These are phyloP conservation scores for Hydroisotoma schaefferi DNA, from an alignment of 2,888 invertebrate genomes.

Conservation along the genomic window DNA sequence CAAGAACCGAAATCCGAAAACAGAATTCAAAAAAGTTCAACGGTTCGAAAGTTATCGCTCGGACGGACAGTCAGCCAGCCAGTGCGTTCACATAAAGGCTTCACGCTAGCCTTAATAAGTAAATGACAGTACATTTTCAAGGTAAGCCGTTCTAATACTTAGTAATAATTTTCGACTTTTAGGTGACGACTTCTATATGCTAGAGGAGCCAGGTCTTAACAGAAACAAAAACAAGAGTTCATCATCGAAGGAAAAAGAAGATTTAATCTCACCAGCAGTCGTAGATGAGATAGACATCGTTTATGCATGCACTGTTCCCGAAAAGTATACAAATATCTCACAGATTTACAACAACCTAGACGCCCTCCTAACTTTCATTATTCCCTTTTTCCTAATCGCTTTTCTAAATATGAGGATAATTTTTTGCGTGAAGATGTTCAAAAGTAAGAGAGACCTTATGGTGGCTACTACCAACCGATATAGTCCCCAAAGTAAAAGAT, in stretches of 20 bases:
- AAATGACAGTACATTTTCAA: too few relatives aligned
- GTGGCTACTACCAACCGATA: slow-evolving; percentile 24
- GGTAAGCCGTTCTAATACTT: too few relatives aligned
- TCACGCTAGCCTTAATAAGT: too few relatives aligned
- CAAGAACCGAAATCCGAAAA: too few relatives aligned
- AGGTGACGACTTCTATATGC: neutral
- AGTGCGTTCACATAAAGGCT: too few relatives aligned
- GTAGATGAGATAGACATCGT: too few relatives aligned
- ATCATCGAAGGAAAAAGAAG: neutral
- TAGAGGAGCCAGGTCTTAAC: neutral
- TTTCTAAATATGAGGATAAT: slow-evolving; percentile 69
- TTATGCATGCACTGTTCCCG: slow-evolving; percentile 56
- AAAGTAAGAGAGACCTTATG: slow-evolving; percentile 39
- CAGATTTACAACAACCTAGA: slow-evolving; percentile 67
- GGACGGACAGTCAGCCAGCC: too few relatives aligned
- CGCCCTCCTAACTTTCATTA: slow-evolving; percentile 66
- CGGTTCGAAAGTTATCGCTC: too few relatives aligned
- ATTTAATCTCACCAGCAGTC: too few relatives aligned
- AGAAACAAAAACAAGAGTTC: neutral
- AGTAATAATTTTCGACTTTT: too few relatives aligned
- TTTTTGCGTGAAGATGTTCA: slow-evolving; percentile 59
- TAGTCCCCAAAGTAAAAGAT: neutral
- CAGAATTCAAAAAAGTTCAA: too few relatives aligned
- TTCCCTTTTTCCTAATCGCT: slow-evolving; percentile 68
- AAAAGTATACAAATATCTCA: slow-evolving; percentile 58